Base-by-base conservation (phyloP, 2,888 invertebrate species). In the Adelognathus sp. region DNA sequence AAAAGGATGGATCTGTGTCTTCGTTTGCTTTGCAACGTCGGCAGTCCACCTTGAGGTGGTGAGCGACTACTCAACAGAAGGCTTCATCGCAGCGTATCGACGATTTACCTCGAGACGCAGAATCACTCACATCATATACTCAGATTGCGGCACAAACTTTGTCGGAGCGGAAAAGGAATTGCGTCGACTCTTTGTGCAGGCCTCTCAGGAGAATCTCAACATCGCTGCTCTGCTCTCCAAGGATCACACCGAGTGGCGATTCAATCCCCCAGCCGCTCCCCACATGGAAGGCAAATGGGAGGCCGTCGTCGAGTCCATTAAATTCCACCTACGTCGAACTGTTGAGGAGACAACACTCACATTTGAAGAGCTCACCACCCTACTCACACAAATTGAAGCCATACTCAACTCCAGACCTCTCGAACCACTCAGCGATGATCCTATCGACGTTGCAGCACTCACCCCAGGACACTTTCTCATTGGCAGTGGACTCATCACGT, bases 241-340 rank as follows among this genome's bases (percentile, higher is more conserved):
- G 11, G 36, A 24, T 27, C 16, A 16, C 14, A 44, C 58, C 1
- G 7, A 21, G 0, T 44, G 41, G 58, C 18, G 14, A n/a, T 69
- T 69, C 27, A 69, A 56, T n/a, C 44, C 39, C 2, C 69, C 69
- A 2, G 44, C 44, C 16, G 66, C 82, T 11, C 83, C 84, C 0
- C 82, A 86, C 54, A 80, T 82, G 50, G 85, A 84, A 1, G 84
- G 85, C 3, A 67, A 84, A 6, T 85, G 83, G 85, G 86, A 86
- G 54, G 79, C 82, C 3, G 82, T 79, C 1, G 83, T 86, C 0
- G 82, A 84, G 41, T 80, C 82, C 2, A 61, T 82, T 0, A 86
- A 87, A 56, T 72, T 60, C 6, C 73, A 75, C 58, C 79, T 86
- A 1, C 66, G 72, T 11, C 69, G 82, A n/a, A 66, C 81, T 1